A percentile compares a stretch with the other conserved stretches of the same genome.
Conservation (phyloP, 2,113 vertebrate genomes). For the Dipodomys merriami region DNA sequence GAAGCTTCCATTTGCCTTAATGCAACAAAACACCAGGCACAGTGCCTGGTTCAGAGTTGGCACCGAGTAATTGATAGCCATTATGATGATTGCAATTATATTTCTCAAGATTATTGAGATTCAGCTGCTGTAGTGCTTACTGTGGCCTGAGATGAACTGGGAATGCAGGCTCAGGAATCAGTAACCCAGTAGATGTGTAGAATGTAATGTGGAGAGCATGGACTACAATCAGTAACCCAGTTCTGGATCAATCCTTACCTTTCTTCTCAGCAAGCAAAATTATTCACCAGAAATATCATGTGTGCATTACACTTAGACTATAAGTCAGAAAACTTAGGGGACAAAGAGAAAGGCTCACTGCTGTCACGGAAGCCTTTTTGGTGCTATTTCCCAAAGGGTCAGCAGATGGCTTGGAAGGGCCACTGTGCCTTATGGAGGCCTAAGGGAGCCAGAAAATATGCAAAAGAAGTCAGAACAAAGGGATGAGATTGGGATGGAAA, state of each 20-base stretch:
- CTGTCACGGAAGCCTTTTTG: neutral
- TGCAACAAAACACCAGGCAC: conserved; percentile 61
- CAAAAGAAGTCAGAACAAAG: conserved; percentile 10
- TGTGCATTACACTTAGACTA: neutral
- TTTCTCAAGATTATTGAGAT: conserved; percentile 65
- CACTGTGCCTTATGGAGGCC: neutral
- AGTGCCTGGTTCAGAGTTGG: conserved; percentile 69
- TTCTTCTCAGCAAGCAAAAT: neutral
- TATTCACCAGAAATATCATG: neutral
- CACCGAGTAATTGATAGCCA: conserved; percentile 65
- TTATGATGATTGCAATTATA: conserved; percentile 67
- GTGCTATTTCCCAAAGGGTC: conserved; percentile 28
- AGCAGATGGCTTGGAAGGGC: neutral
- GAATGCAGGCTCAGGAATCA: neutral
- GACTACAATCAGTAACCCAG: neutral
- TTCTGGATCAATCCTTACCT: neutral
- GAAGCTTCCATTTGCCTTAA: conserved; percentile 71
- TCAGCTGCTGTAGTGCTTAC: conserved; percentile 51
- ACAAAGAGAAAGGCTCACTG: neutral
- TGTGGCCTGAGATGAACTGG: conserved; percentile 61
- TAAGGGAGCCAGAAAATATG: neutral
- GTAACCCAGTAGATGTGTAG: neutral
- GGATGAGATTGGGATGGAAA: neutral
- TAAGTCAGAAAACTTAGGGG: neutral
- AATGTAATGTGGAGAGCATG: neutral